Conservation (phyloP, 1,140 invertebrate species). For the Scylla paramamosain region DNA sequence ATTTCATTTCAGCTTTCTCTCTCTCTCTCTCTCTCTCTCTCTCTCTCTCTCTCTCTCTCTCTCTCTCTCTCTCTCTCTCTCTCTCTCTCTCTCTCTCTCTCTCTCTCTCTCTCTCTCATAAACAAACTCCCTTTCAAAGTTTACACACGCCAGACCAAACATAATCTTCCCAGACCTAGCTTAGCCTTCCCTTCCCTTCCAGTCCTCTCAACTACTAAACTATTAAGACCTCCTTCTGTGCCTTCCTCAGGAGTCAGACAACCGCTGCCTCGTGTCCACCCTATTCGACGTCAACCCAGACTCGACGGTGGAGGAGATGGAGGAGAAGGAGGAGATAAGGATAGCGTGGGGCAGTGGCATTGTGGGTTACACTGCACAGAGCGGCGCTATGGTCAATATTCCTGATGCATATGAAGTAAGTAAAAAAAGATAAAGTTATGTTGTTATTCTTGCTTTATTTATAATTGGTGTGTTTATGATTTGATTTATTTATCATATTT, state of each 20-base stretch:
- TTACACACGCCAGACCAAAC: no score
- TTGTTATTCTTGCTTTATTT: no score
- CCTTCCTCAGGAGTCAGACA: slow-evolving; percentile 58
- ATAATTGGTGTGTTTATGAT: no score
- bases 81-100: no score
- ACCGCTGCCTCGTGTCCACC: slow-evolving; percentile 90
- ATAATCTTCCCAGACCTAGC: no score
- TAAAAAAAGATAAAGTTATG: no score
- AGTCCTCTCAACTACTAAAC: not conserved
- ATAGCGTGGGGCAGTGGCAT: slow-evolving; percentile 90
- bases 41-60: not conserved
- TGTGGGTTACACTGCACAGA: slow-evolving; percentile 95
- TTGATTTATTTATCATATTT: no score
- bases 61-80: not conserved
- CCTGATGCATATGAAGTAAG: slow-evolving; percentile 96
- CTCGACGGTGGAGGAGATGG: slow-evolving; percentile 93
- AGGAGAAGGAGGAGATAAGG: slow-evolving; percentile 94
- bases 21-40: not conserved
- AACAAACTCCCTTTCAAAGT: no score
- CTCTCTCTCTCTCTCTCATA: no score
- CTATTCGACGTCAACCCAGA: slow-evolving; percentile 96
- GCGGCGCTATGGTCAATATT: slow-evolving; percentile 95
- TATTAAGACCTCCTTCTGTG: not conserved
- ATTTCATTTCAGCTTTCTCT: not conserved
- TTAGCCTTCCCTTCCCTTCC: not conserved